These are phyloP conservation scores for Prinia subflava DNA, from an alignment of 2,113 vertebrate genomes.

Conservation along the genomic window DNA sequence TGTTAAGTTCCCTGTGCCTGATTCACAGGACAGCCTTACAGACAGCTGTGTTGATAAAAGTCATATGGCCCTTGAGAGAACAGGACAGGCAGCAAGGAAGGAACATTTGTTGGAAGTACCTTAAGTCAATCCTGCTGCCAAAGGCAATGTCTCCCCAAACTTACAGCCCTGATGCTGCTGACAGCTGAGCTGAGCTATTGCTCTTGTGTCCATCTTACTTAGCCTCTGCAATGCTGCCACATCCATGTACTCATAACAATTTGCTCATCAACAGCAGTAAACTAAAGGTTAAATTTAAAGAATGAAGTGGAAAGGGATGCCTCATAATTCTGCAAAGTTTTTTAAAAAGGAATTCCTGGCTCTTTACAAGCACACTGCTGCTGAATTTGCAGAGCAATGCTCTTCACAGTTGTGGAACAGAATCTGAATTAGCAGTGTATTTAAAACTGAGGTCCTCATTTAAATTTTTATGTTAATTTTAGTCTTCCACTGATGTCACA, in stretches of 20 bases:
- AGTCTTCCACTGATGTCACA: background rate
- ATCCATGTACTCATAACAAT: background rate
- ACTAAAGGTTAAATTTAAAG: background rate
- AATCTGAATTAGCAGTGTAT: background rate
- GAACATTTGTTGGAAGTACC: background rate
- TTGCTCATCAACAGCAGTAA: background rate
- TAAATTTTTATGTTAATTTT: constrained; percentile 4
- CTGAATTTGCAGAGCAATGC: background rate
- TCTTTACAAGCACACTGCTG: background rate
- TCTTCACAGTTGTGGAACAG: background rate
- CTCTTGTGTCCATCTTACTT: background rate
- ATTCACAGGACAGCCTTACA: background rate
- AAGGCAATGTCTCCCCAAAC: background rate
- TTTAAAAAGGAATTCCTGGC: background rate
- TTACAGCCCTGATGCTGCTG: background rate
- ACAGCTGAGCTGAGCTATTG: background rate
- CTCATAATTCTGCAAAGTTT: background rate
- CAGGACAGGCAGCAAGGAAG: background rate
- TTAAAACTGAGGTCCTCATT: background rate
- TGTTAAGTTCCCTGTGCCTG: background rate
- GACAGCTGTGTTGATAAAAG: background rate
- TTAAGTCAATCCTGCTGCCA: background rate
- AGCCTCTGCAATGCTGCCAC: background rate
- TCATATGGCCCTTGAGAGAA: background rate
- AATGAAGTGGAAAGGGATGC: background rate